Conservation (phyloP, 2,113 vertebrate genomes). For the Hassar affinis region DNA sequence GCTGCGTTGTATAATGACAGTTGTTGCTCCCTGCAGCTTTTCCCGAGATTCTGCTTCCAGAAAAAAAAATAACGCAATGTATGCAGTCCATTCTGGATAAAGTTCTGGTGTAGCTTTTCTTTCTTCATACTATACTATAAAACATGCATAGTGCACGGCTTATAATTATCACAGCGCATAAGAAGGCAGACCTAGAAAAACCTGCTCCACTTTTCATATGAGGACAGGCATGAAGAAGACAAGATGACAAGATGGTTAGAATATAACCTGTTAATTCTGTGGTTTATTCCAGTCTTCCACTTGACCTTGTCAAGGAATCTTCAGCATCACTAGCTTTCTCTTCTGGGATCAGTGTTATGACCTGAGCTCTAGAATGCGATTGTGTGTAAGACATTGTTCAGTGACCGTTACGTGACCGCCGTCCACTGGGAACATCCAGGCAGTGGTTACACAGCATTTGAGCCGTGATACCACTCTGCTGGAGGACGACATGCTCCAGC, state of each 20-base stretch:
- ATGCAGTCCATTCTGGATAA: conserved; percentile 5
- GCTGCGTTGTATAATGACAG: conserved; percentile 20
- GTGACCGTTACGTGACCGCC: conserved; percentile 47
- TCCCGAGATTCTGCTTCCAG: conserved; percentile 5
- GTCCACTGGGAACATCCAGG: neutral
- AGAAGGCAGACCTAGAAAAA: neutral
- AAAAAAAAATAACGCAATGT: conserved; percentile 3
- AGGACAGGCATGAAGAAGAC: neutral
- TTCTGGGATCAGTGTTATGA: neutral
- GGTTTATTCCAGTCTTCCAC: neutral
- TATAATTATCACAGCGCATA: neutral
- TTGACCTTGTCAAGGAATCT: neutral
- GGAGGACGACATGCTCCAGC: conserved; percentile 11
- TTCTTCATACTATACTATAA: conserved; percentile 14
- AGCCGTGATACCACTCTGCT: conserved; percentile 10
- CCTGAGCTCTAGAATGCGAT: neutral
- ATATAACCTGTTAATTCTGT: neutral
- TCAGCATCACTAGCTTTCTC: neutral
- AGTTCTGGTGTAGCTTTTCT: neutral
- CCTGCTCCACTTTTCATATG: neutral
- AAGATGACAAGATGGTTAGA: neutral
- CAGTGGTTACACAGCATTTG: conserved; percentile 28
- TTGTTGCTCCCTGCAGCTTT: conserved; percentile 29
- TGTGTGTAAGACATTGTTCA: conserved; percentile 16
- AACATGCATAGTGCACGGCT: conserved; percentile 21